phyloP scores from a whole-genome alignment of 2,797 vertebrate genomes.

The Alfaro cultratus region DNA sequence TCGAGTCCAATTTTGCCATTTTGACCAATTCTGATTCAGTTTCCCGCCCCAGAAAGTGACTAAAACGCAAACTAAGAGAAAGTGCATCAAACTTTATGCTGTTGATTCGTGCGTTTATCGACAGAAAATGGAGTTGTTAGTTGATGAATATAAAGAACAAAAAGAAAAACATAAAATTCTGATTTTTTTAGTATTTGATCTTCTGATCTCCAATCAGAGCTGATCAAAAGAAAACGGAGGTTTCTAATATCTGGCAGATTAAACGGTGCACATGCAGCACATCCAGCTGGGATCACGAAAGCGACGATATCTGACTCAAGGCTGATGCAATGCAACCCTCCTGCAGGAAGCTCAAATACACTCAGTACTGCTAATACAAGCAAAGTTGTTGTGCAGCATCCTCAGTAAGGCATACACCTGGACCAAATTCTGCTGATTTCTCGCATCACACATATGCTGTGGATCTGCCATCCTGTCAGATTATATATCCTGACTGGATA shows the following conservation, averaged over 20 bases:
- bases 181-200: neutral
- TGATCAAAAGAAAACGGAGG: neutral
- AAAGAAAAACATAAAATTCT: neutral
- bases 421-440: neutral
- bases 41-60: too few species aligned
- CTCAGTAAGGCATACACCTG: neutral
- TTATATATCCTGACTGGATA: neutral
- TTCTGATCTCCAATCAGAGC: neutral
- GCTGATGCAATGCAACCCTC: neutral
- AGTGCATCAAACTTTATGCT: neutral
- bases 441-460: neutral
- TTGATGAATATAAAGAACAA: neutral
- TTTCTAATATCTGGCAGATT: neutral
- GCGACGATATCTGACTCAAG: neutral
- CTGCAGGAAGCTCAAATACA: neutral
- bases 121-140: neutral
- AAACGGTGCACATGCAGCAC: neutral
- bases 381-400: neutral
- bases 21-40: neutral
- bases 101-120: neutral
- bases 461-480: neutral
- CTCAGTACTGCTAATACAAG: neutral
- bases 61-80: neutral
- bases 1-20: neutral
- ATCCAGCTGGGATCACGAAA: neutral